These are phyloP conservation scores for Nasonia giraulti DNA, from an alignment of 1,140 invertebrate species.

Conservation along the genomic window DNA sequence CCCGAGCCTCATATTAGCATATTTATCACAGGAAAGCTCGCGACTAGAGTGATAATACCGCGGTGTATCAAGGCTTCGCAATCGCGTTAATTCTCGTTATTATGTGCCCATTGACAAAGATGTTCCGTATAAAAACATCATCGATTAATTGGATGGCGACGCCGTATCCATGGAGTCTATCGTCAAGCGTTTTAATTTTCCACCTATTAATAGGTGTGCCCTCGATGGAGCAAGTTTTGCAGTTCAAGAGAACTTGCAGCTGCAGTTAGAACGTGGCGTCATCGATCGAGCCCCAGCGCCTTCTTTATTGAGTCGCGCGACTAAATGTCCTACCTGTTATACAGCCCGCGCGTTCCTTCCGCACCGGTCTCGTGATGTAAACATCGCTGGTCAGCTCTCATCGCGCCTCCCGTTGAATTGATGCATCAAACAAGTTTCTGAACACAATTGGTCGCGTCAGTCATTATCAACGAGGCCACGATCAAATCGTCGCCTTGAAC, in stretches of 20 bases:
- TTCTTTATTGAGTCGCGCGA: not conserved
- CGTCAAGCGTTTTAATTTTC: too few species aligned
- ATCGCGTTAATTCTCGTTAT: not conserved
- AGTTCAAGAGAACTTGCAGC: too few species aligned
- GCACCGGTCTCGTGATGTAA: not conserved
- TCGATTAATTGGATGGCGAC: not conserved
- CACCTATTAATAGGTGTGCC: too few species aligned
- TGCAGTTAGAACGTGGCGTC: too few species aligned
- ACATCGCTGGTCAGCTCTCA: not conserved
- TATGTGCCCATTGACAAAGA: not conserved
- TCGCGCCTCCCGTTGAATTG: not conserved
- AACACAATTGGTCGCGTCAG: slow-evolving; percentile 37
- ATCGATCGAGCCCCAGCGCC: too few species aligned
- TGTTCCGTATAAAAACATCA: not conserved
- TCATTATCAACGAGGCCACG: slow-evolving; percentile 40
- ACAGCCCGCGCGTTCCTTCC: not conserved
- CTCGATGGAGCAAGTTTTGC: too few species aligned
- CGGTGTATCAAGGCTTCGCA: not conserved
- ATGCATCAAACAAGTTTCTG: slow-evolving; percentile 36
- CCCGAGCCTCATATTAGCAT: too few species aligned
- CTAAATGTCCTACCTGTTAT: slow-evolving; percentile 10
- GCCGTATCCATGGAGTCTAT: too few species aligned
- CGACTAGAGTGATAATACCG: too few species aligned
- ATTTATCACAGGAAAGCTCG: too few species aligned
- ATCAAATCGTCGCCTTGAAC: slow-evolving; percentile 24